A percentile compares a stretch with the other conserved stretches of the same genome.
Evolutionary conservation across 2,888 invertebrate genomes (phyloP).

Genomic region (Megamerina dolium): DNA sequence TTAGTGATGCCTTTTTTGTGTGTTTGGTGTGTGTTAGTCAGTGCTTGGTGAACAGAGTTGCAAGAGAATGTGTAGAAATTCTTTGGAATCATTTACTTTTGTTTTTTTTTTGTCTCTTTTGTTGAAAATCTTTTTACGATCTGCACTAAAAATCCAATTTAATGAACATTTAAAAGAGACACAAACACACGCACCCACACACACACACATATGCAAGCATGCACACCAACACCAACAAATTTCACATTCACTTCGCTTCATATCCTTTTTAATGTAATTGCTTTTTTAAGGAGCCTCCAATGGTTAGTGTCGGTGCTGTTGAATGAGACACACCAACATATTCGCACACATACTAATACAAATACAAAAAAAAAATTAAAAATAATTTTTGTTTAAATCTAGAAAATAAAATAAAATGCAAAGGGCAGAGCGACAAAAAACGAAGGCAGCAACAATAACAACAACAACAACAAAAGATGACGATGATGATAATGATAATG

Average conservation of each 20-base stretch:
- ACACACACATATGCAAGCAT: conserved; percentile 30
- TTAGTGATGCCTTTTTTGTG: neutral
- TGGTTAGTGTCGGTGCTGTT: neutral
- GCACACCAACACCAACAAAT: conserved; percentile 7
- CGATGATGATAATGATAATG: conserved; percentile 11
- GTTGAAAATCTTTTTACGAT: conserved; percentile 33
- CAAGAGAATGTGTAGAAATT: neutral
- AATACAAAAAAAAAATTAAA: no score
- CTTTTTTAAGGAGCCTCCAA: conserved; percentile 37
- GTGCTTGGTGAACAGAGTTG: neutral
- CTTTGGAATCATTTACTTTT: neutral
- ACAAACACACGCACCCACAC: conserved; percentile 10
- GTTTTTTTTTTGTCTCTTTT: neutral
- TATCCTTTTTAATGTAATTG: conserved; percentile 44
- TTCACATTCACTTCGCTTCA: conserved; percentile 23
- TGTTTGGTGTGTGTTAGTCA: no score
- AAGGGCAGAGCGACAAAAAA: neutral
- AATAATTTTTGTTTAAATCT: no score
- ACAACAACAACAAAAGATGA: neutral
- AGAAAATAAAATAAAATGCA: neutral
- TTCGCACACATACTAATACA: no score
- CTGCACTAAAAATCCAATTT: conserved; percentile 45
- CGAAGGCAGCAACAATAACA: neutral
- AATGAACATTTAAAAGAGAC: conserved; percentile 46
- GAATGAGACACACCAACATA: no score